These are phyloP conservation scores for Gastrophryne carolinensis DNA, from an alignment of 2,797 vertebrate genomes.

Conservation along the genomic window DNA sequence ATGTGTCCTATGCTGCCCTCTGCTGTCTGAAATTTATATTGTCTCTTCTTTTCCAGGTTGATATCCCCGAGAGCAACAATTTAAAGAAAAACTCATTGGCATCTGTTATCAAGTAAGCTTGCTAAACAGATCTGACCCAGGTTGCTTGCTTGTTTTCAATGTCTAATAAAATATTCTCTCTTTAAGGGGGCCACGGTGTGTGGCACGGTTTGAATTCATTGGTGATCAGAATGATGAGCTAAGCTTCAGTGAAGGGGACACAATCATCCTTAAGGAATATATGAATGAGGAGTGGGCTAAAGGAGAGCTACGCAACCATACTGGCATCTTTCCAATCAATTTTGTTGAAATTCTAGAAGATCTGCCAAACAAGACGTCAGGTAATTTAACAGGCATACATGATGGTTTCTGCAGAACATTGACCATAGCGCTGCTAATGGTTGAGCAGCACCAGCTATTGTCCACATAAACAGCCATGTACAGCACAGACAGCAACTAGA, in stretches of 20 bases:
- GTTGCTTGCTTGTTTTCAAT: not conserved
- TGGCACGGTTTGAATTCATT: conserved; percentile 90
- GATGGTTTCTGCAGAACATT: not conserved
- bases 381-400: conserved; percentile 58
- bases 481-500: no score
- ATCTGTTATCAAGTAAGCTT: conserved; percentile 66
- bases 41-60: conserved; percentile 61
- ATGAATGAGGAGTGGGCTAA: conserved; percentile 88
- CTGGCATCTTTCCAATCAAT: conserved; percentile 89
- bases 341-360: conserved; percentile 89
- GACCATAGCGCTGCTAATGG: no score
- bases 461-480: no score
- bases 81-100: conserved; percentile 60
- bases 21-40: not conserved
- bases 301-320: conserved; percentile 71
- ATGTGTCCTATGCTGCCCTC: no score
- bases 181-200: conserved; percentile 78
- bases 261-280: conserved; percentile 82
- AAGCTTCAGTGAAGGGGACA: conserved; percentile 87
- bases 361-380: conserved; percentile 67
- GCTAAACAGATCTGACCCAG: not conserved
- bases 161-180: conserved; percentile 4
- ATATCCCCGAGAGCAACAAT: conserved; percentile 64
- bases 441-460: no score
- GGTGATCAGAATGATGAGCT: conserved; percentile 86